phyloP scores from a whole-genome alignment of 2,888 invertebrate genomes.

The Microctonus hyperodae region DNA sequence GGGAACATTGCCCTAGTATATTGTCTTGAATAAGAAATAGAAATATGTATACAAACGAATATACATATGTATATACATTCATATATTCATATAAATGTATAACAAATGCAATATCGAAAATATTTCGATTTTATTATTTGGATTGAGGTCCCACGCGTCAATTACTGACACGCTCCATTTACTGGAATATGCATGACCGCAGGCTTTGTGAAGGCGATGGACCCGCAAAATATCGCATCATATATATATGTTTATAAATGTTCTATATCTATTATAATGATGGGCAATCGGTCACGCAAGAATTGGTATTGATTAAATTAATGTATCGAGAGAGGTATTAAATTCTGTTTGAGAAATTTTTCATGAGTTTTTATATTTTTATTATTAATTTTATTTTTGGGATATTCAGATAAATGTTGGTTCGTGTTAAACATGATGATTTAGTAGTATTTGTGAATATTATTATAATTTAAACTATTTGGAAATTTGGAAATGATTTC shows the following conservation, averaged over 20 bases:
- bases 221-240: neutral
- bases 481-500: too few relatives aligned
- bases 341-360: neutral
- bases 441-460: too few relatives aligned
- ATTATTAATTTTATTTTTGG: too few relatives aligned
- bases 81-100: neutral
- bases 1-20: too few relatives aligned
- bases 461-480: too few relatives aligned
- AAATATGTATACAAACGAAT: too few relatives aligned
- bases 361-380: neutral
- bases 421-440: too few relatives aligned
- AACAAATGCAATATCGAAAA: neutral
- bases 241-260: neutral
- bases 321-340: neutral
- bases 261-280: neutral
- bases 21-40: too few relatives aligned
- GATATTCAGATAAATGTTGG: too few relatives aligned
- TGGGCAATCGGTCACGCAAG: neutral
- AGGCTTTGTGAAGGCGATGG: constrained; percentile 1
- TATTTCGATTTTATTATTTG: neutral
- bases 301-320: neutral
- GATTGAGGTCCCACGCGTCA: neutral
- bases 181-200: neutral
- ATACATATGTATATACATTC: too few relatives aligned
- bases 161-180: constrained; percentile 10